Base-by-base conservation (phyloP, 2,113 vertebrate species). In the Sinocyclocheilus anophthalmus region DNA sequence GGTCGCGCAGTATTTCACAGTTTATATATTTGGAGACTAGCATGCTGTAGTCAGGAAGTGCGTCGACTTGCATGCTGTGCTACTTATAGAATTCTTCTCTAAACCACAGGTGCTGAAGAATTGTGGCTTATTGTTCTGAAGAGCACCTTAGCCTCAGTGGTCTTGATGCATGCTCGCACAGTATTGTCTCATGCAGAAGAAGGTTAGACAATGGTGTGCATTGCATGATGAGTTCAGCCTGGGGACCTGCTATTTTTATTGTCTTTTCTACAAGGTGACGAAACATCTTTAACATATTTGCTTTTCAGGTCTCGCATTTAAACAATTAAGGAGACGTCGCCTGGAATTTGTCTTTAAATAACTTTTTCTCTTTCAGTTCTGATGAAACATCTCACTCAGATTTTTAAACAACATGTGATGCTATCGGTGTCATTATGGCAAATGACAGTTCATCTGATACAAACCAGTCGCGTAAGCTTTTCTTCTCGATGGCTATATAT, bases 121-220 rank as follows among this genome's bases (percentile, higher is more conserved):
- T 12, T 12, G 69, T 37, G 5, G 53, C 76, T n/a, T 59, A 7
- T 57, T 55, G 12, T 69, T 84, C 45, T 86, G 5, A 77, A 63
- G 24, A 72, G 18, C 72, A 78, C 69, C 72, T 72, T 20, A 9
- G 13, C 37, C 33, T 69, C 83, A 18, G 85, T 59, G 76, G 82
- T 81, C 86, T 77, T 83, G 53, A 33, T 77, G 26, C 59, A 53
- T 10, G 39, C n/a, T 73, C 42, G 45, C 24, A 16, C 18, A 55
- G 11, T 37, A 39, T 33, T 18, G 39, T 80, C 37, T 63, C 30
- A 5, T 50, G 16, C 65, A 39, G 24, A 37, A 30, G 53, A 22
- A 30, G 33, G 20, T 67, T 39, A 53, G 42, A 82, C 42, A 33
- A 63, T 48, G 57, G 37, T 48, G 13, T 18, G 6, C 20, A 1